Evolutionary conservation across 1,140 invertebrate species (phyloP), one percentile per base, ranked within the genome.

Genomic region (Drosophila orena): DNA sequence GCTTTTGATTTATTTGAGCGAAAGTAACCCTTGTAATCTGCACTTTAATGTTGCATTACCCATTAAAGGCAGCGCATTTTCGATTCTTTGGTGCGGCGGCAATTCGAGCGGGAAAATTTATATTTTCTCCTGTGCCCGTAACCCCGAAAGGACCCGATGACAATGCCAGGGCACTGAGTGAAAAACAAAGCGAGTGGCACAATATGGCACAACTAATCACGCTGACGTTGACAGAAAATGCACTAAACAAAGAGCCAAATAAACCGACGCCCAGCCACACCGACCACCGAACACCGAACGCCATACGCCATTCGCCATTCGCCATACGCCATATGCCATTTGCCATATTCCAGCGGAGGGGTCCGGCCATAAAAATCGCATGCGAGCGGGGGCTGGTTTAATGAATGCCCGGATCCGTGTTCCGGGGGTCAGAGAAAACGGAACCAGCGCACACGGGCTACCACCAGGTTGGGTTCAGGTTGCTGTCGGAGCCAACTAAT

Each of bases 171-270:
- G 24, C 37, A 50, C 35, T 17, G 59, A 52, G 64, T 38, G 17
- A 42, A 53, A 59, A 70, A 73, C 56, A 77, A 85, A 79, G 64
- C 66, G 38, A 58, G 62, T 38, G 43, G 27, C 47, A 62, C 57
- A 72, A 80, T 62, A 47, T 79, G 78, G 69, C 64, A 64, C 64
- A 88, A 78, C 75, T 83, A 81, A 86, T 88, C 79, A 88, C 65
- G 81, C 83, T 86, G 83, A 86, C 75, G 81, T 64, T 72, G 75
- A 65, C 79, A 83, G 54, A 86, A 89, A 83, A 61, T 77, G 73
- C 73, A 77, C 71, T 76, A 76, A 76, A 76, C 72, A 76, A 75
- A 75, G 66, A 46, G 64, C 64, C 66, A 70, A 70, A 70, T 70
- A 70, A 70, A 70, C 64, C 42, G 71, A 73, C 47, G 43, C 40